These are phyloP conservation scores for Lytechinus variegatus DNA, from an alignment of 35 echinoderm and acorn worm species.

Conservation along the genomic window DNA sequence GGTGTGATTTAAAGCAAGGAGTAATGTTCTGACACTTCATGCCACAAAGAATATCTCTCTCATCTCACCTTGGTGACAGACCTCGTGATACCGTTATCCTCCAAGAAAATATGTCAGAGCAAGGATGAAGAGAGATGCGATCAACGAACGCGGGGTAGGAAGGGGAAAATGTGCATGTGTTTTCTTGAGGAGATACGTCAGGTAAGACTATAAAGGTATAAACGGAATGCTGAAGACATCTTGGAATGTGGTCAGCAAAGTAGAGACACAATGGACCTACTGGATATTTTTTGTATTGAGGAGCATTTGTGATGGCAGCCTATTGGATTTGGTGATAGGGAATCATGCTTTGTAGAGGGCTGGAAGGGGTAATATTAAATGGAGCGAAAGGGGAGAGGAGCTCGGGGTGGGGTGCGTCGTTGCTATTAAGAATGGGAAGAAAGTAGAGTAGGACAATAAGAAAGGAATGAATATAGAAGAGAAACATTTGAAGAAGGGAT, in stretches of 20 bases:
- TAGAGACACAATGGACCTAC: not conserved
- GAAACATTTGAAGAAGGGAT: too few species aligned
- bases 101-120: not conserved
- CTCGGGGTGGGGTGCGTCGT: not conserved
- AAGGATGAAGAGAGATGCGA: not conserved
- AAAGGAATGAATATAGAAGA: too few species aligned
- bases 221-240: not conserved
- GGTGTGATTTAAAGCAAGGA: constrained; percentile 11
- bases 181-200: not conserved
- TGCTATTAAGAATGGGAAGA: not conserved
- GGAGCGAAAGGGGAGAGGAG: not conserved
- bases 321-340: too few species aligned
- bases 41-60: not conserved
- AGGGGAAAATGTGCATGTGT: too few species aligned
- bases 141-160: not conserved
- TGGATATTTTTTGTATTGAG: not conserved
- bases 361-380: not conserved
- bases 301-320: not conserved
- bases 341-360: not conserved
- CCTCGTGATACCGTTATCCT: not conserved
- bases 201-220: not conserved
- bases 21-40: not conserved
- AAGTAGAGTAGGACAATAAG: not conserved
- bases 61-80: not conserved
- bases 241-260: not conserved